phyloP scores from a whole-genome alignment of 1,140 invertebrate genomes.

The Euglossa dilemma region DNA sequence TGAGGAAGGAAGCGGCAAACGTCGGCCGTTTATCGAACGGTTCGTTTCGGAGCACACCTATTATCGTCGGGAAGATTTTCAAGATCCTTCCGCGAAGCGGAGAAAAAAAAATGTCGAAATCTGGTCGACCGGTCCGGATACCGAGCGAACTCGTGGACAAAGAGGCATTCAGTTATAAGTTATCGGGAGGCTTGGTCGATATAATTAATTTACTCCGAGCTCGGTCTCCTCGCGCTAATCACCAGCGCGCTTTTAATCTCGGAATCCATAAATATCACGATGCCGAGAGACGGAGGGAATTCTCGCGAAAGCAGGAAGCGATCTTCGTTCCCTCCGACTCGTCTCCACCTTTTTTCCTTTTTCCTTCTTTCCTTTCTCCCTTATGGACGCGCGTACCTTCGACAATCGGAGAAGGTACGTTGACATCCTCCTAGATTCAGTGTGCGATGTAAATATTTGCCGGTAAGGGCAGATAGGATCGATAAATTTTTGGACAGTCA shows the following conservation, averaged over 20 bases:
- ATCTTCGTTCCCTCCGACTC: neutral
- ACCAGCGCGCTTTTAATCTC: slow-evolving; percentile 36
- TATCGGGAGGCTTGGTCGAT: slow-evolving; percentile 29
- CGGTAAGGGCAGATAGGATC: slow-evolving; percentile 41
- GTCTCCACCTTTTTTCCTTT: neutral
- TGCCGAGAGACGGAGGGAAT: neutral
- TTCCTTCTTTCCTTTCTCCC: too few relatives aligned
- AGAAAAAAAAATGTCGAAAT: slow-evolving; percentile 39
- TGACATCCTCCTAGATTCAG: slow-evolving; percentile 30
- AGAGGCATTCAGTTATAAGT: slow-evolving; percentile 49
- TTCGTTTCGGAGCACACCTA: neutral
- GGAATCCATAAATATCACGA: slow-evolving; percentile 41
- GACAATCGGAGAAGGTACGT: slow-evolving; percentile 31
- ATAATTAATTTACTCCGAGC: slow-evolving; percentile 43
- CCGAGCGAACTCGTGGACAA: slow-evolving; percentile 28
- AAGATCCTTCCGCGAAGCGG: slow-evolving; percentile 44
- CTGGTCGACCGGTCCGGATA: slow-evolving; percentile 2
- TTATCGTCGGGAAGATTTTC: slow-evolving; percentile 37
- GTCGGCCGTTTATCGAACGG: slow-evolving; percentile 16
- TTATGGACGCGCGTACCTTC: neutral
- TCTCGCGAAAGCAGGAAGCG: slow-evolving; percentile 21
- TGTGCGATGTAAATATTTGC: slow-evolving; percentile 66
- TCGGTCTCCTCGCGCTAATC: neutral
- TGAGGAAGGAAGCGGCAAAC: slow-evolving; percentile 12
- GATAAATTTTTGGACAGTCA: slow-evolving; percentile 74